Conservation (phyloP, 2,113 vertebrate genomes). For the Chionomys nivalis region DNA sequence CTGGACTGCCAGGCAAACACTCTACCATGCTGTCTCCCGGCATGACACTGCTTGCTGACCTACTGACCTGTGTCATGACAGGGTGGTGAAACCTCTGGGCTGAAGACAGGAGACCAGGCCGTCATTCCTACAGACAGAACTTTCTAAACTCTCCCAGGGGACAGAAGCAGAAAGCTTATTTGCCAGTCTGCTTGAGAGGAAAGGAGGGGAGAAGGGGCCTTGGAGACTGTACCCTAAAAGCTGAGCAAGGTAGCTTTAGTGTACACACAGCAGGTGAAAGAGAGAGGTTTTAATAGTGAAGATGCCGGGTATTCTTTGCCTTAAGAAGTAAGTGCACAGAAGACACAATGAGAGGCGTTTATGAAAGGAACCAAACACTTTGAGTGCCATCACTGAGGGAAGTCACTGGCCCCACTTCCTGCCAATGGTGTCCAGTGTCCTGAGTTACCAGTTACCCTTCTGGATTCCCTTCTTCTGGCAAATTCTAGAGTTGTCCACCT, state of each 20-base stretch:
- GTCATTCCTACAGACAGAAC: background rate
- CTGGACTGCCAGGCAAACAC: too few species aligned
- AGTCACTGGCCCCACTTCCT: background rate
- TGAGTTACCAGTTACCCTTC: background rate
- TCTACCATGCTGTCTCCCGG: background rate
- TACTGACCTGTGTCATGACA: background rate
- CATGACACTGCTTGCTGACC: background rate
- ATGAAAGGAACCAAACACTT: background rate
- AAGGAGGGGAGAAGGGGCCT: background rate
- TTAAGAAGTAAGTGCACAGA: background rate
- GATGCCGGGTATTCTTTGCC: background rate
- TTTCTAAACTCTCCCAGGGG: background rate
- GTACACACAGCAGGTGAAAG: background rate
- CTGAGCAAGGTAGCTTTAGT: background rate
- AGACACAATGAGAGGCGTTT: accelerated
- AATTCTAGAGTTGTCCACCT: background rate
- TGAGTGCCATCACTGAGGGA: background rate
- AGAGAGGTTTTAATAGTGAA: background rate
- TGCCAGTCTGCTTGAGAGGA: background rate
- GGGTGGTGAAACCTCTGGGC: background rate
- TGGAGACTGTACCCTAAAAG: background rate
- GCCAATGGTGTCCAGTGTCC: background rate
- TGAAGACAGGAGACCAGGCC: background rate
- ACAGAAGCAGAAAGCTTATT: background rate
- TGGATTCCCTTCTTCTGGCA: too few species aligned